A percentile compares a stretch with the other conserved stretches of the same genome.
These are phyloP conservation scores for Holcopasites calliopsidis DNA, from an alignment of 1,140 invertebrate species.

Conservation along the genomic window DNA sequence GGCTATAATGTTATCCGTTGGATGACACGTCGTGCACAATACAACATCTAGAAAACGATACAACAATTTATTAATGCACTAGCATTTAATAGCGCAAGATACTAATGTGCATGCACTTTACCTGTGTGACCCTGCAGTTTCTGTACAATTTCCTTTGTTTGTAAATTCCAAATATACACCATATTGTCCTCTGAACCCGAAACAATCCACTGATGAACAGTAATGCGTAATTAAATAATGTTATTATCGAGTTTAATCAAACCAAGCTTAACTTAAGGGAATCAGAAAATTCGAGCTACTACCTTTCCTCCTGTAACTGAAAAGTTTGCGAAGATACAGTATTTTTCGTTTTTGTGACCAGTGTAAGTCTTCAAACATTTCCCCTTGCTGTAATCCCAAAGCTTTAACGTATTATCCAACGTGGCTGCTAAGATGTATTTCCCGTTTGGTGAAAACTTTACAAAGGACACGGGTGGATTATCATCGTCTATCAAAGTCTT, in stretches of 20 bases:
- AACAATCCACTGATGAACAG: conserved; percentile 95
- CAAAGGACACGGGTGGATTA: conserved; percentile 99
- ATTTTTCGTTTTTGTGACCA: conserved; percentile 99
- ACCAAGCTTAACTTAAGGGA: too few relatives aligned
- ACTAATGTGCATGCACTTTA: conserved; percentile 76
- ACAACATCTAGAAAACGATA: conserved; percentile 91
- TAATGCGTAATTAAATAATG: conserved; percentile 47
- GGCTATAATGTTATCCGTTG: conserved; percentile 99
- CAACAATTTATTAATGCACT: not conserved
- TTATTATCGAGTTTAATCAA: not conserved
- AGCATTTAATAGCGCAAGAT: too few relatives aligned
- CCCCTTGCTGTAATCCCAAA: conserved; percentile 99
- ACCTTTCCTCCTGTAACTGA: conserved; percentile 99
- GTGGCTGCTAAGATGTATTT: conserved; percentile 99
- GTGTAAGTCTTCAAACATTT: conserved; percentile 99
- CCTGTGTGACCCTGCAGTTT: conserved; percentile 97
- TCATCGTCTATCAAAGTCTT: conserved; percentile 99
- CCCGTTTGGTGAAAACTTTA: conserved; percentile 99
- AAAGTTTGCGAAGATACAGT: conserved; percentile 99
- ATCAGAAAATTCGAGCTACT: conserved; percentile 39
- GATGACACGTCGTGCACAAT: conserved; percentile 98
- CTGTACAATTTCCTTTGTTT: conserved; percentile 99
- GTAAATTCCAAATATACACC: conserved; percentile 99
- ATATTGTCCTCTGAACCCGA: conserved; percentile 99
- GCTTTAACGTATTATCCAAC: conserved; percentile 97